A percentile compares a stretch with the other conserved stretches of the same genome.
These are phyloP conservation scores for Esox niger DNA, from an alignment of 2,113 vertebrate species.

Conservation along the genomic window DNA sequence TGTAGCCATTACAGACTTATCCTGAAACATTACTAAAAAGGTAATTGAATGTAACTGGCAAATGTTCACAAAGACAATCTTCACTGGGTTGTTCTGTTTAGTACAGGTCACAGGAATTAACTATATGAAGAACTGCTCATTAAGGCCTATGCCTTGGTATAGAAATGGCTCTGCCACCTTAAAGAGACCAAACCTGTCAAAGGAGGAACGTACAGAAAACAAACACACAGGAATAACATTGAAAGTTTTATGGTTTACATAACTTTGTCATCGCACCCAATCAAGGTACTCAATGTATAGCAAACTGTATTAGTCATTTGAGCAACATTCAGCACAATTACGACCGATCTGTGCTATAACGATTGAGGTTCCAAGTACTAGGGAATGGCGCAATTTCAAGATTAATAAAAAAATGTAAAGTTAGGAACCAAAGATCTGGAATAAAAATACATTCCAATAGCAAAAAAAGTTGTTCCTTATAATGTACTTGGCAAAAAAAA, in stretches of 20 bases:
- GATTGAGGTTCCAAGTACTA: neutral
- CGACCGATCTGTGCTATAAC: neutral
- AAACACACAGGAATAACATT: slow-evolving; percentile 67
- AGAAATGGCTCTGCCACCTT: slow-evolving; percentile 56
- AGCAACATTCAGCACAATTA: neutral
- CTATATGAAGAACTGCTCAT: neutral
- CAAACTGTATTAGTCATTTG: neutral
- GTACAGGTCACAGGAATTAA: neutral
- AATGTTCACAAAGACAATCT: neutral
- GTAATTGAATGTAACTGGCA: neutral
- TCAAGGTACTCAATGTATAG: neutral
- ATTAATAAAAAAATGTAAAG: too few relatives aligned
- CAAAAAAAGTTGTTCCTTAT: too few relatives aligned
- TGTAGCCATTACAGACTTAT: neutral
- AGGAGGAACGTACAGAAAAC: slow-evolving; percentile 72
- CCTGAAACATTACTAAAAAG: neutral
- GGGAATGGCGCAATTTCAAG: too few relatives aligned
- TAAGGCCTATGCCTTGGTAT: slow-evolving; percentile 42
- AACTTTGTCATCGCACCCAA: neutral
- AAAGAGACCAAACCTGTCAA: slow-evolving; percentile 76
- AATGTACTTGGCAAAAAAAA: too few relatives aligned
- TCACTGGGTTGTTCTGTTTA: neutral
- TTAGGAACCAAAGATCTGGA: too few relatives aligned
- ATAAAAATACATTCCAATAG: too few relatives aligned
- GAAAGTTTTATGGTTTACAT: slow-evolving; percentile 41